Conservation (phyloP, 2,113 vertebrate species). For the Sardina pilchardus region DNA sequence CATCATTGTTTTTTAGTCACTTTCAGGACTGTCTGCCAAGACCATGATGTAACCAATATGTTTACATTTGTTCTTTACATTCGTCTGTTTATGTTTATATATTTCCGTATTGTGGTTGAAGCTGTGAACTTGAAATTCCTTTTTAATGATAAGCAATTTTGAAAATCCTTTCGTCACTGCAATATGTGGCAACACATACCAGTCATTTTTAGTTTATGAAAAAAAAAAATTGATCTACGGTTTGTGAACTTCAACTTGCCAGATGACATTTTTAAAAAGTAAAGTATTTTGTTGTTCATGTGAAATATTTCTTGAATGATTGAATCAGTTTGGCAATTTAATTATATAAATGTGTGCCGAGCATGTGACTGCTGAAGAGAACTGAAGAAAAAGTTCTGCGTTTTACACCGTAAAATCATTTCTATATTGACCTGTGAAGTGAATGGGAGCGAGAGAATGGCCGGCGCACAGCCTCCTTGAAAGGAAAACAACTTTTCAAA, state of each 20-base stretch:
- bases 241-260: constrained; percentile 1
- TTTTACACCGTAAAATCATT: background rate
- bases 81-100: background rate
- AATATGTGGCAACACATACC: background rate
- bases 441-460: constrained; percentile 25
- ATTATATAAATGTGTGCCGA: background rate
- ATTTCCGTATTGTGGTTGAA: background rate
- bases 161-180: background rate
- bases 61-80: background rate
- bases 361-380: background rate
- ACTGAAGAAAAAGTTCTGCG: background rate
- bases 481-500: constrained; percentile 22
- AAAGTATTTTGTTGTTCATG: background rate
- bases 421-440: background rate
- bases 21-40: background rate
- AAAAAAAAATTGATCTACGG: background rate
- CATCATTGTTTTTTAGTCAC: background rate
- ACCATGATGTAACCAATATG: background rate
- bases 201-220: background rate
- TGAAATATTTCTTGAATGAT: background rate
- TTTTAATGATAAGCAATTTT: background rate
- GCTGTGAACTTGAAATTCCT: background rate
- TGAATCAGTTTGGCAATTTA: background rate
- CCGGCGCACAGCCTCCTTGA: constrained; percentile 23
- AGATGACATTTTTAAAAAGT: background rate